Evolutionary conservation across 2,888 invertebrate genomes (phyloP).

Genomic region (Trachelus iudaicus): DNA sequence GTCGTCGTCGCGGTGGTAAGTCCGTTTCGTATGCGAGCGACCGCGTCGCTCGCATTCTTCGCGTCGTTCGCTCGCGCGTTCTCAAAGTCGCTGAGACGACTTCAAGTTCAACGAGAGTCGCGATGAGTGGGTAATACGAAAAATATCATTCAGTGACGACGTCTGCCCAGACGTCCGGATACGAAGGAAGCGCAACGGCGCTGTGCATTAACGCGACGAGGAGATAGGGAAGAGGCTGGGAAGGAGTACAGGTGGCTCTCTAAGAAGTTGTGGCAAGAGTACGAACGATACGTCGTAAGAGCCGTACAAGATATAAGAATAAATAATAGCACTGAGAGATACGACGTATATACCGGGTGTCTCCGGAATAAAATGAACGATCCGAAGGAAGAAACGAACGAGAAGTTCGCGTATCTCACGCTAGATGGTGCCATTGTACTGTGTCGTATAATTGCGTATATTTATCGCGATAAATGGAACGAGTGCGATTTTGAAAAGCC

Average conservation of each 20-base stretch:
- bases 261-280: not conserved
- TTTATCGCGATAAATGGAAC: constrained; percentile 14
- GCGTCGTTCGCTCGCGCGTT: not conserved
- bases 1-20: not conserved
- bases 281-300: not conserved
- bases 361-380: not conserved
- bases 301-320: not conserved
- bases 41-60: too few species aligned
- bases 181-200: not conserved
- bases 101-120: not conserved
- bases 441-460: constrained; percentile 8
- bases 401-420: not conserved
- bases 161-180: not conserved
- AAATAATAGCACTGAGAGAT: not conserved
- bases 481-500: constrained; percentile 10
- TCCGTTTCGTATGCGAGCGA: not conserved
- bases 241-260: not conserved
- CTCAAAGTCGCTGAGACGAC: not conserved
- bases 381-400: not conserved
- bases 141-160: not conserved
- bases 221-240: not conserved
- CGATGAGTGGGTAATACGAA: not conserved
- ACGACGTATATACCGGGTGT: not conserved
- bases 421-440: constrained; percentile 10
- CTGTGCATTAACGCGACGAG: not conserved